phyloP scores from a whole-genome alignment of 2,797 vertebrate genomes.

The Sardinella longiceps region DNA sequence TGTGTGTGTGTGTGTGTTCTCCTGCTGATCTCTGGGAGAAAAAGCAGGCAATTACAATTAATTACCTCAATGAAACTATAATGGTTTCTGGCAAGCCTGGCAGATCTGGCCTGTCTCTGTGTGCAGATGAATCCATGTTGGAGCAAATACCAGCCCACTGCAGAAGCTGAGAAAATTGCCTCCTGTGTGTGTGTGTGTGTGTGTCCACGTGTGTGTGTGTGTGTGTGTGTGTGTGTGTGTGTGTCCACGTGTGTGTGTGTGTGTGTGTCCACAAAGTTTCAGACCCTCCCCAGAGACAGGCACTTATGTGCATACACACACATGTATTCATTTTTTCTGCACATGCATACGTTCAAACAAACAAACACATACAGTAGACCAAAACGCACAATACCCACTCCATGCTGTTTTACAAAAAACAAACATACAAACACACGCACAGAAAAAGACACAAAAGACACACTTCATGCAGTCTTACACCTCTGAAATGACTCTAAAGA shows the following conservation, averaged over 20 bases:
- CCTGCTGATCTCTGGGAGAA: slow-evolving; percentile 60
- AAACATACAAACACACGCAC: slow-evolving; percentile 17
- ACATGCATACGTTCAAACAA: too few relatives aligned
- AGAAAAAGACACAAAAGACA: too few relatives aligned
- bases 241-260: neutral
- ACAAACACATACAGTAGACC: too few relatives aligned
- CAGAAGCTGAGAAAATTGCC: slow-evolving; percentile 37
- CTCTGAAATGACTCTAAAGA: neutral
- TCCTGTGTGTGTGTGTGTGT: neutral
- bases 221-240: neutral
- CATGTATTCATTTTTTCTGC: slow-evolving; percentile 36
- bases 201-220: neutral
- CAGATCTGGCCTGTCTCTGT: slow-evolving; percentile 60
- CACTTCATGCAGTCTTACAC: neutral
- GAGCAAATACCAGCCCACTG: slow-evolving; percentile 62
- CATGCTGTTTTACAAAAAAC: slow-evolving; percentile 23
- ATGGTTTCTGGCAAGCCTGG: slow-evolving; percentile 71
- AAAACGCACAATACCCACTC: too few relatives aligned
- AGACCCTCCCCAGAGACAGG: neutral
- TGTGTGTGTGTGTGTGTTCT: slow-evolving; percentile 4
- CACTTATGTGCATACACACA: slow-evolving; percentile 43
- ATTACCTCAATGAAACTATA: slow-evolving; percentile 72
- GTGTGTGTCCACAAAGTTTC: neutral
- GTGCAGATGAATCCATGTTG: slow-evolving; percentile 66
- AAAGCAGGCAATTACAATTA: slow-evolving; percentile 76